Evolutionary conservation across 2,888 invertebrate species (phyloP).

Genomic region (Ectobius pallidus): DNA sequence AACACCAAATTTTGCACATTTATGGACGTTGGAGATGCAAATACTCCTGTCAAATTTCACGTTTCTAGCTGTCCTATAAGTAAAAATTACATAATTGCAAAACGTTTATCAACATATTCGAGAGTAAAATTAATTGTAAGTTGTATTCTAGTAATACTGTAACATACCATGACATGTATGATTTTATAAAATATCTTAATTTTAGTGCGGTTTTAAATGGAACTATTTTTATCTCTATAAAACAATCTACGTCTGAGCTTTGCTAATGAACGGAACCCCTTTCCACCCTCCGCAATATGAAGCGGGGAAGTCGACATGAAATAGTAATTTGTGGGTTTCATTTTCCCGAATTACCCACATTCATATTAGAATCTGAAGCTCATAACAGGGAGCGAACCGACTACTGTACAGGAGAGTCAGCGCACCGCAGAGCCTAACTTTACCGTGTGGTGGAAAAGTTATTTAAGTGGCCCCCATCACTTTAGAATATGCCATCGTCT

Average conservation of each 20-base stretch:
- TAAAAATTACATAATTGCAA: too few species aligned
- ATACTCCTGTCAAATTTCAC: too few species aligned
- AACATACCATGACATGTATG: too few species aligned
- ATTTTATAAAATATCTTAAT: too few species aligned
- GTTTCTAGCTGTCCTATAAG: too few species aligned
- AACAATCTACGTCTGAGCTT: not conserved
- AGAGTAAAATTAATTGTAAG: too few species aligned
- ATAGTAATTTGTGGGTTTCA: constrained; percentile 13
- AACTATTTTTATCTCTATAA: not conserved
- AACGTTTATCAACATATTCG: too few species aligned
- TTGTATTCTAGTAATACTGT: not conserved
- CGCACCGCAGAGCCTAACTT: not conserved
- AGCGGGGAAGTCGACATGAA: not conserved
- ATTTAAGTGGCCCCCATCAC: constrained; percentile 1
- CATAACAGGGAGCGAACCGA: not conserved
- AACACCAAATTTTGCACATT: too few species aligned
- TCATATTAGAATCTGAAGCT: not conserved
- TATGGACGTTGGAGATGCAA: too few species aligned
- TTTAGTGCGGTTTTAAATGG: too few species aligned
- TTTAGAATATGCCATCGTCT: too few species aligned
- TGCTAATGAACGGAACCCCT: not conserved
- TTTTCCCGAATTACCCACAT: not conserved
- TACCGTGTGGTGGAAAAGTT: not conserved
- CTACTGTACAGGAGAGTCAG: not conserved
- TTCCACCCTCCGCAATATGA: not conserved